phyloP scores from a whole-genome alignment of 2,888 invertebrate genomes.

The Ommatoiulus sabulosus region DNA sequence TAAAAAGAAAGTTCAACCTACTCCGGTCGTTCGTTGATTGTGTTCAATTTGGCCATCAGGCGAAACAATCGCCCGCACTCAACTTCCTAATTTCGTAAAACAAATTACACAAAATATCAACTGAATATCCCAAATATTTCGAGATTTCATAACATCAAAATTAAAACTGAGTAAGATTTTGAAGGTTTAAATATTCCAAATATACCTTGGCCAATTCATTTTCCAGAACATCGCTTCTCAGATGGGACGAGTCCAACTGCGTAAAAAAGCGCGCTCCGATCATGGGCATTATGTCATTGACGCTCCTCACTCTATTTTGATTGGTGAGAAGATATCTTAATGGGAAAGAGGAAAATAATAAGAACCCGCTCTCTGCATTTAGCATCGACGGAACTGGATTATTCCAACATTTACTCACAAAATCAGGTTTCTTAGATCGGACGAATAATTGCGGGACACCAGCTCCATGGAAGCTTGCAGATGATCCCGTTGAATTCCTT shows the following conservation, averaged over 20 bases:
- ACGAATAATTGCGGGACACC: slow-evolving; percentile 89
- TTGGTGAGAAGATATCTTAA: slow-evolving; percentile 83
- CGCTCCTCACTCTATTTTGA: slow-evolving; percentile 73
- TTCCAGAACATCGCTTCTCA: slow-evolving; percentile 89
- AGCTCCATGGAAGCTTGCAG: slow-evolving; percentile 89
- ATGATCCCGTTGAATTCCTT: slow-evolving; percentile 88
- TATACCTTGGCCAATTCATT: slow-evolving; percentile 82
- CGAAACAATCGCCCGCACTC: slow-evolving; percentile 95
- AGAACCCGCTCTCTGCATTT: neutral
- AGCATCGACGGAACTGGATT: slow-evolving; percentile 67
- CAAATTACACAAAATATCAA: neutral
- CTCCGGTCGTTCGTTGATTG: slow-evolving; percentile 97
- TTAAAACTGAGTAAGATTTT: too few species aligned
- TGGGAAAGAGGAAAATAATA: slow-evolving; percentile 61
- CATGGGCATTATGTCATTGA: slow-evolving; percentile 99
- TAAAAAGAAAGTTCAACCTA: slow-evolving; percentile 70
- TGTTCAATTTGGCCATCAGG: slow-evolving; percentile 88
- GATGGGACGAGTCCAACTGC: slow-evolving; percentile 90
- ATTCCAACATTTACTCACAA: slow-evolving; percentile 70
- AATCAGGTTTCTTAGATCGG: slow-evolving; percentile 93
- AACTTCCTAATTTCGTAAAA: slow-evolving; percentile 74
- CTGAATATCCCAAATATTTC: too few species aligned
- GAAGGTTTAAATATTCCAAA: neutral
- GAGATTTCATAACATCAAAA: too few species aligned
- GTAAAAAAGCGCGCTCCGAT: slow-evolving; percentile 96